Percentiles rank a stretch among this genome's conserved stretches.
Conservation (phyloP, 1,140 invertebrate species). For the Trichonephila clavipes region DNA sequence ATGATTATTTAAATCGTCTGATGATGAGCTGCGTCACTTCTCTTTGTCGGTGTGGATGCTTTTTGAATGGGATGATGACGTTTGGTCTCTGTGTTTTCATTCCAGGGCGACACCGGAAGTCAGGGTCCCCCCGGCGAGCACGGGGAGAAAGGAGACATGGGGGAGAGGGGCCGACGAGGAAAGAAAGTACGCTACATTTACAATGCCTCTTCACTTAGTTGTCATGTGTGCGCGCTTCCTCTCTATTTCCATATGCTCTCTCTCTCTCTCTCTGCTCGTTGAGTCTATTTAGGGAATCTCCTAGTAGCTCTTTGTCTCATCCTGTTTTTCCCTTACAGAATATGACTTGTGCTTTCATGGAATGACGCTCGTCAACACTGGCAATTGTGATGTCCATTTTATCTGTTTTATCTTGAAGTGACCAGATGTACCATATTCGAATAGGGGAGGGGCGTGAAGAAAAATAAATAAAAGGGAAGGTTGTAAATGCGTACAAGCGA, state of each 20-base stretch:
- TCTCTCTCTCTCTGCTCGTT: background rate
- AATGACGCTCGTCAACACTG: too few relatives aligned
- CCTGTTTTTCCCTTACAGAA: too few relatives aligned
- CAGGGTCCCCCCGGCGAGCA: slow-evolving; percentile 74
- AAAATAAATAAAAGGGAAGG: too few relatives aligned
- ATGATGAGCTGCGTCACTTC: too few relatives aligned
- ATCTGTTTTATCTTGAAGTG: background rate
- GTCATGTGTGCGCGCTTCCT: background rate
- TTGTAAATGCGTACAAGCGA: too few relatives aligned
- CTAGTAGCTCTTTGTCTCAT: background rate
- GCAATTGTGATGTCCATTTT: background rate
- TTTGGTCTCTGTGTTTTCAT: slow-evolving; percentile 29
- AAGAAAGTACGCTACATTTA: slow-evolving; percentile 63
- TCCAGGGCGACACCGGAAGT: slow-evolving; percentile 78
- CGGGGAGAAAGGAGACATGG: slow-evolving; percentile 77
- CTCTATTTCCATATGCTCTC: background rate
- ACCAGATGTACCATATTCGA: background rate
- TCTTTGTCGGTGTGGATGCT: too few relatives aligned
- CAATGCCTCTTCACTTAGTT: background rate
- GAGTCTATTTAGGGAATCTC: background rate
- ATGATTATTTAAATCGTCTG: too few relatives aligned
- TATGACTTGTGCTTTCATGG: too few relatives aligned
- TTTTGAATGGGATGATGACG: background rate
- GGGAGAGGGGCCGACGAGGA: slow-evolving; percentile 76
- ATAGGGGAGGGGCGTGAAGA: too few relatives aligned